A percentile compares a stretch with the other conserved stretches of the same genome.
phyloP scores from a whole-genome alignment of 2,888 invertebrate genomes.

The Notodonta dromedarius region DNA sequence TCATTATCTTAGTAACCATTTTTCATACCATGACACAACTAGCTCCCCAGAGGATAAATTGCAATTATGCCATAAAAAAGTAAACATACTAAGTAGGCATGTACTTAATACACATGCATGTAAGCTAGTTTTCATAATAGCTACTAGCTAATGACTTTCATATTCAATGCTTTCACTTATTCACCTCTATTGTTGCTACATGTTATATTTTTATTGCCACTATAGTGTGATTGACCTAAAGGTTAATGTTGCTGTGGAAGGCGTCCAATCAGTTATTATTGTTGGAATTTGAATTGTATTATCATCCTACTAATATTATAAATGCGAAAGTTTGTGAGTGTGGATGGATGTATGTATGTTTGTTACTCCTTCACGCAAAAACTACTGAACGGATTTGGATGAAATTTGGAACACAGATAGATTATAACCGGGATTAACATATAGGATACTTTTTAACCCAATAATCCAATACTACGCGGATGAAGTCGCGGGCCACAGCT shows the following conservation, averaged over 20 bases:
- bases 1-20: slow-evolving; percentile 19
- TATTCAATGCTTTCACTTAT: slow-evolving; percentile 27
- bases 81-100: not conserved
- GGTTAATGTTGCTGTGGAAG: not conserved
- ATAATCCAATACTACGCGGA: no score
- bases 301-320: no score
- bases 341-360: no score
- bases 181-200: slow-evolving; percentile 14
- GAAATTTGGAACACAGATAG: no score
- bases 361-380: no score
- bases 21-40: slow-evolving; percentile 11
- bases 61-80: not conserved
- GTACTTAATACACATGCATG: slow-evolving; percentile 1
- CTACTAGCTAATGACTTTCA: slow-evolving; percentile 27
- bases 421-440: no score
- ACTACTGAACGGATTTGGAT: no score
- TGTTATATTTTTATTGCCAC: slow-evolving; percentile 1
- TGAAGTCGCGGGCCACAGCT: no score
- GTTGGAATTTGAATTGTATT: not conserved
- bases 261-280: slow-evolving; percentile 1
- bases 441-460: no score
- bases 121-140: slow-evolving; percentile 32
- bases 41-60: slow-evolving; percentile 8
- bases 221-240: not conserved
- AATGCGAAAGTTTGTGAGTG: no score